Evolutionary conservation across 1,140 invertebrate genomes (phyloP).

Genomic region (Papilio xuthus): DNA sequence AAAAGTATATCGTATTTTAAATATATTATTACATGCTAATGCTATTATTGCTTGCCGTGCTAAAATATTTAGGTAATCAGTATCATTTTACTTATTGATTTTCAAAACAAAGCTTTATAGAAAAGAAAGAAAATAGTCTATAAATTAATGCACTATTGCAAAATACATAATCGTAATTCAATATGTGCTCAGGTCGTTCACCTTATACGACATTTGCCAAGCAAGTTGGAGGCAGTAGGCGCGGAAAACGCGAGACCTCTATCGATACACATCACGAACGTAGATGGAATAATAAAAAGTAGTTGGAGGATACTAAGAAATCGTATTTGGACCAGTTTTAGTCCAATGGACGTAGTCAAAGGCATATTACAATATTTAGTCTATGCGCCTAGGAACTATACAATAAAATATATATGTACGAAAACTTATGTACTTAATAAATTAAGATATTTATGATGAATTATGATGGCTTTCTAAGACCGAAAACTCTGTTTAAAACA

Average conservation of each 20-base stretch:
- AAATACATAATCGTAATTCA: background rate
- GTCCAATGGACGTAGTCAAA: background rate
- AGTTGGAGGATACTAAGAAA: background rate
- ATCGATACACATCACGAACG: constrained; percentile 26
- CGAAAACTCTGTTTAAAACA: too few relatives aligned
- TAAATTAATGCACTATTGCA: background rate
- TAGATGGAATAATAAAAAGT: constrained; percentile 14
- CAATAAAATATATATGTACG: background rate
- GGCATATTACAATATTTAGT: background rate
- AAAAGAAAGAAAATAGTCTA: background rate
- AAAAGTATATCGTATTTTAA: background rate
- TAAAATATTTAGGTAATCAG: background rate
- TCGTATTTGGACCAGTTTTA: constrained; percentile 1
- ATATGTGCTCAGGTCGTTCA: constrained; percentile 12
- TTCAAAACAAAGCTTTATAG: background rate
- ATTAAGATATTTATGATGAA: too few relatives aligned
- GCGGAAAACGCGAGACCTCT: constrained; percentile 27
- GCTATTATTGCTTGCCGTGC: background rate
- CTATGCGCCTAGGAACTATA: background rate
- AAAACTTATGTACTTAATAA: too few relatives aligned
- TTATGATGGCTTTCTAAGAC: too few relatives aligned
- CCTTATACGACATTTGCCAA: constrained; percentile 15
- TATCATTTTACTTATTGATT: background rate
- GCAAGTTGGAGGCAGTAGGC: constrained; percentile 2
- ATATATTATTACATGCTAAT: background rate